Evolutionary conservation across 2,888 invertebrate species (phyloP), one percentile per base, ranked within the genome.

Genomic region (Agrypnus murinus): DNA sequence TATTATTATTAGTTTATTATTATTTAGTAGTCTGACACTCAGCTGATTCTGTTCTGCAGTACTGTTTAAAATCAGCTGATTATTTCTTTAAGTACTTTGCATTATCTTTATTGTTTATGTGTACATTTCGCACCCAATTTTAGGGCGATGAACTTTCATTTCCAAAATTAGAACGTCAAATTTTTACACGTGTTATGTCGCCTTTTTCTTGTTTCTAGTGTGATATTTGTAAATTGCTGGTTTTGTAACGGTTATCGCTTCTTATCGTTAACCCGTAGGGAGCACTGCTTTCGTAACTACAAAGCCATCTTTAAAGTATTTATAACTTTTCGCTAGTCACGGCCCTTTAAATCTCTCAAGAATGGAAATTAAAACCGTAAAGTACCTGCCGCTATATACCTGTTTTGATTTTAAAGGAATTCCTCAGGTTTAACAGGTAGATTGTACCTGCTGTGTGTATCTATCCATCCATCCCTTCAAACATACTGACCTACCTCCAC

Each of bases 401-500:
- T 72, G 71, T 72, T 53, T 2, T 50, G 43, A 67, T 66, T 66
- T 63, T 63, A 67, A 63, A 57, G 34, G 62, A 63, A 65, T 67
- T 64, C 58, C 62, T 60, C 19, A 15, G 50, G 53, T 50, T 69
- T 67, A 66, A 73, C 75, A 75, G 75, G 75, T 75, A 75, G 69
- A 71, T 58, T 63, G 55, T 70, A 70, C 71, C 71, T 73, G 70
- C 58, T 31, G 38, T 63, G 17, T n/a, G n/a, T n/a, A n/a, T n/a
- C n/a, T n/a, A n/a, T n/a, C n/a, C n/a, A n/a, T n/a, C n/a, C 67
- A 40, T 68, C 67, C 64, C 58, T 65, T 53, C 17, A 3, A 62
- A 62, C 36, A 57, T 63, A 65, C 67, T 63, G 73, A 67, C 68
- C 74, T 70, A 65, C 59, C 69, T 73, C 69, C 70, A 65, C 55